phyloP scores from a whole-genome alignment of 2,113 vertebrate species.

The Dasyornis broadbenti region DNA sequence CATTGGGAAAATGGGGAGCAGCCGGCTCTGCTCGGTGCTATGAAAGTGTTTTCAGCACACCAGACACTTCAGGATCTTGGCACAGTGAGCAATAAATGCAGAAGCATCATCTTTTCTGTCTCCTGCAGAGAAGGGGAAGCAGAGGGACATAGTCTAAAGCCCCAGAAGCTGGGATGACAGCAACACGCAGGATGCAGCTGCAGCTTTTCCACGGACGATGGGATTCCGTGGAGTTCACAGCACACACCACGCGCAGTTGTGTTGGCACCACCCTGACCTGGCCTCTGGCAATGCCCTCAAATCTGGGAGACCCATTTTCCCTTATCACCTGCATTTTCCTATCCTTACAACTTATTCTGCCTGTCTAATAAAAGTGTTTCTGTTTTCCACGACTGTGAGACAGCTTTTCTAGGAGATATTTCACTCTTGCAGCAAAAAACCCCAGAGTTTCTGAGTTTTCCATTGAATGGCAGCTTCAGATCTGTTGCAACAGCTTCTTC shows the following conservation, averaged over 20 bases:
- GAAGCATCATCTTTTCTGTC: background rate
- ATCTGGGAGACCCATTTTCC: background rate
- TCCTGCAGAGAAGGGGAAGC: background rate
- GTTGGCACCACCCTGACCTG: background rate
- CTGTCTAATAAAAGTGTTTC: background rate
- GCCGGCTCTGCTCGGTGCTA: background rate
- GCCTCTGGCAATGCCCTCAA: background rate
- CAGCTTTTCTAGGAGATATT: background rate
- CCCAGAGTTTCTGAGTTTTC: background rate
- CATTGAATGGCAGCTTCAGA: background rate
- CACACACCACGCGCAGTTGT: background rate
- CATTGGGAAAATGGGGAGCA: background rate
- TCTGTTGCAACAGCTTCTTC: background rate
- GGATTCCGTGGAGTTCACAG: background rate
- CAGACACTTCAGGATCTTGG: conserved; percentile 2
- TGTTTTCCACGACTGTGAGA: background rate
- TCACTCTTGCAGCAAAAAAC: background rate
- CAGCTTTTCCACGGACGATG: background rate
- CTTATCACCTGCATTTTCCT: background rate
- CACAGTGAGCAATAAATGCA: background rate
- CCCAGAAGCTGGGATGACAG: background rate
- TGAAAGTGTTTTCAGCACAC: background rate
- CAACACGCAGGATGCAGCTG: background rate
- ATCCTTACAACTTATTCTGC: background rate
- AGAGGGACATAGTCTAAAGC: background rate